Evolutionary conservation across 1,140 invertebrate genomes (phyloP), one percentile per base, ranked within the genome.

Genomic region (Anagrus nilaparvatae): DNA sequence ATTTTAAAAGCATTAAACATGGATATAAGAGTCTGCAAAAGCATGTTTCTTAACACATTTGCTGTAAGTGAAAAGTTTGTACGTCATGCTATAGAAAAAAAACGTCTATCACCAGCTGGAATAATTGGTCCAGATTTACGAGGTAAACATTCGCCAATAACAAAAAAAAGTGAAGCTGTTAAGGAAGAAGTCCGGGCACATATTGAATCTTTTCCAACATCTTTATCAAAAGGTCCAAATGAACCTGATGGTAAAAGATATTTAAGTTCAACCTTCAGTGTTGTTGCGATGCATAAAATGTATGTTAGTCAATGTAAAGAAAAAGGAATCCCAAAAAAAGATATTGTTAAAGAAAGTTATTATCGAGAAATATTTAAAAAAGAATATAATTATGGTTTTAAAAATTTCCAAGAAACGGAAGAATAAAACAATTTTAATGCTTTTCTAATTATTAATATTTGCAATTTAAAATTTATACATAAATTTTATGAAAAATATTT

Each of bases 11-110:
- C 49, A 10, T 51, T 52, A n/a, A 41, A 30, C 1, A 42, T 56
- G 24, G 51, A 49, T 30, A 53, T 55, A 36, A 55, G 47, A 5
- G 50, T 59, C 7, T 59, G 53, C 29, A 59, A 59, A 32, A 41
- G 45, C n/a, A 59, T 57, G 53, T 57, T 57, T 41, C 49, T 59
- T 12, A 54, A 47, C 19, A 59, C 52, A 1, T 57, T 57, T 25
- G 50, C 50, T 4, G 40, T 56, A 7, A 56, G 52, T 1, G 55
- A 59, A 27, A 59, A 59, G 36, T 52, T 57, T 9, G 49, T 59
- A 8, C 44, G 53, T 0, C 44, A 54, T n/a, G 53, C 48, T 1
- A 54, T 57, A 49, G 52, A 51, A 18, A 59, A 57, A 16, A 55
- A 57, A 39, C 44, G 55, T 28, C 36, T 23, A 9, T 57, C 52